These are phyloP conservation scores for Actias luna DNA, from an alignment of 2,888 invertebrate genomes.

Conservation along the genomic window DNA sequence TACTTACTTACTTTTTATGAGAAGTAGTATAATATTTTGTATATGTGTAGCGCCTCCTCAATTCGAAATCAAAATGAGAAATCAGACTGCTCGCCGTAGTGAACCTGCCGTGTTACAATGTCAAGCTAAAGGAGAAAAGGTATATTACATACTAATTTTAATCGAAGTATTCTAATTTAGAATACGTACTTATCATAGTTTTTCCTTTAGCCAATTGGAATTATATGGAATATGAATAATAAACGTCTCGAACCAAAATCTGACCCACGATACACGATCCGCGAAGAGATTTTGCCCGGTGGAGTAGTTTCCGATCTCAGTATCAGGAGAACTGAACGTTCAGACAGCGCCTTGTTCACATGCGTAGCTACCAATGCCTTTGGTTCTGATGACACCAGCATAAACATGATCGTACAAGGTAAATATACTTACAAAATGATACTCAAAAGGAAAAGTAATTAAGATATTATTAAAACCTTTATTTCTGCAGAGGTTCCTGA, in stretches of 20 bases:
- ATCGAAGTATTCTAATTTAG: neutral
- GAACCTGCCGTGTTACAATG: constrained; percentile 96
- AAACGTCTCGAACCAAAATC: constrained; percentile 94
- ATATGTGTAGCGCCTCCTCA: constrained; percentile 90
- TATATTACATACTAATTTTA: constrained; percentile 27
- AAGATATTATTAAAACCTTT: neutral
- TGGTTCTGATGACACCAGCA: constrained; percentile 96
- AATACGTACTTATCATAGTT: neutral
- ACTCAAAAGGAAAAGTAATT: neutral
- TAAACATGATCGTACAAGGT: constrained; percentile 97
- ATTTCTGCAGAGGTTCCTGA: constrained; percentile 88
- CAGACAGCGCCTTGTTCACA: constrained; percentile 94
- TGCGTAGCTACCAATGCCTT: constrained; percentile 97
- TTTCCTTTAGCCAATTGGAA: constrained; percentile 88
- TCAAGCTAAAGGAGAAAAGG: constrained; percentile 95
- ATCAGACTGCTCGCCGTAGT: constrained; percentile 94
- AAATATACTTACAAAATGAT: constrained; percentile 27
- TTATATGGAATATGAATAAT: constrained; percentile 97
- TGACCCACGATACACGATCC: constrained; percentile 91
- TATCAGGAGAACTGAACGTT: constrained; percentile 93
- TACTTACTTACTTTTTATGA: neutral
- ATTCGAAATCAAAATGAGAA: constrained; percentile 94
- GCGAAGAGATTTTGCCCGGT: constrained; percentile 93
- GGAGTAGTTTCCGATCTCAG: constrained; percentile 94
- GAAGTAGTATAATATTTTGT: constrained; percentile 7